phyloP scores from a whole-genome alignment of 2,797 vertebrate genomes.

The Coregonus ussuriensis region DNA sequence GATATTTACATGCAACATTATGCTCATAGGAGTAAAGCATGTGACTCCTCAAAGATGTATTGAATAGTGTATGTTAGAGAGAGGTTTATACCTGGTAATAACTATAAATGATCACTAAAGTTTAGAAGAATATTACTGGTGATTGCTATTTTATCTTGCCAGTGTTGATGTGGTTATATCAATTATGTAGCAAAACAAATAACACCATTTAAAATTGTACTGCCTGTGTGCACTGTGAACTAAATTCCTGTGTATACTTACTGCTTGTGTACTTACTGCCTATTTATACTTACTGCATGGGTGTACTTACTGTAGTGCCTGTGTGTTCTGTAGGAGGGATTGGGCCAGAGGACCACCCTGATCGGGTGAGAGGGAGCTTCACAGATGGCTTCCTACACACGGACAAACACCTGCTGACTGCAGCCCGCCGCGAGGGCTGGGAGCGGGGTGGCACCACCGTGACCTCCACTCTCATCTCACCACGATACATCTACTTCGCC shows the following conservation, averaged over 20 bases:
- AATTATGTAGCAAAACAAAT: background rate
- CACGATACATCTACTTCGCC: conserved; percentile 77
- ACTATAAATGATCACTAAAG: background rate
- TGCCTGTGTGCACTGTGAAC: background rate
- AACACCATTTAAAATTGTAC: background rate
- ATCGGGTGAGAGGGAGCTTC: conserved; percentile 71
- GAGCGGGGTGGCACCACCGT: conserved; percentile 75
- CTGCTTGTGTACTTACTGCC: background rate
- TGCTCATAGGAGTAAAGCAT: background rate
- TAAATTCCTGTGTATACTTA: background rate
- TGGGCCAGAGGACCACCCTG: conserved; percentile 67
- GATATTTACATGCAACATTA: background rate
- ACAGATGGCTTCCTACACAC: conserved; percentile 74
- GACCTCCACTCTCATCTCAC: conserved; percentile 73
- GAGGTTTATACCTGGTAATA: background rate
- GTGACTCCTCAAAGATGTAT: background rate
- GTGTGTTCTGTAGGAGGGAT: conserved; percentile 60
- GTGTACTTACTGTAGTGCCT: background rate
- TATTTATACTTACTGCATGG: background rate
- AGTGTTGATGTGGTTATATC: background rate
- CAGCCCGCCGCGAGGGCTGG: conserved; percentile 76
- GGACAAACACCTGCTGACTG: conserved; percentile 74
- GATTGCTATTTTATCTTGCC: background rate
- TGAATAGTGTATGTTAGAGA: background rate
- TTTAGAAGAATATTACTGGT: background rate